These are phyloP conservation scores for Zele albiditarsus DNA, from an alignment of 2,888 invertebrate species.

Conservation along the genomic window DNA sequence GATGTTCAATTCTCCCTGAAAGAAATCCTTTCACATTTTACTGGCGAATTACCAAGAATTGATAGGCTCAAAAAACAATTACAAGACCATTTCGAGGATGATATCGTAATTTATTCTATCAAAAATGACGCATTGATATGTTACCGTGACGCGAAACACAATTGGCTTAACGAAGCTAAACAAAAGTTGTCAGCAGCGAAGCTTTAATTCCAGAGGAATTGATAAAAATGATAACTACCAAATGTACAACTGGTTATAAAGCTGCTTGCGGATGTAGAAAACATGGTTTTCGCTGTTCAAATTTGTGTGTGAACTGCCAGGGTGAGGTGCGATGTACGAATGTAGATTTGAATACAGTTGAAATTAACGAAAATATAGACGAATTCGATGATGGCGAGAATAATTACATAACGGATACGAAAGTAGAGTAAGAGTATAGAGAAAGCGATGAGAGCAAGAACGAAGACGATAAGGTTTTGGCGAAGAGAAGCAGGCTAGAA, in stretches of 20 bases:
- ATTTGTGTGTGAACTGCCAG: not conserved
- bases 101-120: no score
- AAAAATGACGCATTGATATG: no score
- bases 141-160: no score
- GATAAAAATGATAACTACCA: not conserved
- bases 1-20: no score
- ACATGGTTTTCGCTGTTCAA: not conserved
- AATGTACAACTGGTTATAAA: not conserved
- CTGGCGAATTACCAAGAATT: no score
- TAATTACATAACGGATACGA: not conserved
- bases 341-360: not conserved
- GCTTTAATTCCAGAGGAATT: not conserved
- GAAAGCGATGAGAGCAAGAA: no score
- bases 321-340: not conserved
- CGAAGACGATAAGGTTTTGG: no score
- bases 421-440: no score
- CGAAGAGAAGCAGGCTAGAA: no score
- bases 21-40: no score
- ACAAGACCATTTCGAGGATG: no score
- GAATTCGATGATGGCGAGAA: not conserved
- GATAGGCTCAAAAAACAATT: no score
- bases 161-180: not conserved
- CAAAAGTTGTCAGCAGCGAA: not conserved
- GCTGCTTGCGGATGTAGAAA: not conserved
- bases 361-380: not conserved